A percentile compares a stretch with the other conserved stretches of the same genome.
Evolutionary conservation across 1,140 invertebrate genomes (phyloP).

Genomic region (Drosophila seguyi): DNA sequence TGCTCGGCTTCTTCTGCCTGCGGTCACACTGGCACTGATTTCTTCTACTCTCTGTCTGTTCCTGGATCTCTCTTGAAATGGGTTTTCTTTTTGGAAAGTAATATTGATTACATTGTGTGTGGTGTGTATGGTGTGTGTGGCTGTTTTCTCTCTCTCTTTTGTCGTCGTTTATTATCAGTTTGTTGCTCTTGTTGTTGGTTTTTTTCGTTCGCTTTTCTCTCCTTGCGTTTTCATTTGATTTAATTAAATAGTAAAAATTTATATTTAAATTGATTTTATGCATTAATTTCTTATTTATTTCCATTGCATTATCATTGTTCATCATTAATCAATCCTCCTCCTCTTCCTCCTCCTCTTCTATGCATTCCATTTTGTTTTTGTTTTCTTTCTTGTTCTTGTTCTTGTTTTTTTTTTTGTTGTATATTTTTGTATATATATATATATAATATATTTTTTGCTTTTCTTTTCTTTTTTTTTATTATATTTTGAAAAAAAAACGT

Average conservation of each 20-base stretch:
- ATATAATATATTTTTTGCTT: constrained; percentile 39
- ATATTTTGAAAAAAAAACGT: constrained; percentile 86
- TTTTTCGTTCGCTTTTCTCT: constrained; percentile 32
- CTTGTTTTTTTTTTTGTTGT: too few species aligned
- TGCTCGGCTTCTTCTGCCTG: constrained; percentile 2
- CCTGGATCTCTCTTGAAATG: not conserved
- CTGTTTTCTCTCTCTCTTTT: constrained; percentile 42
- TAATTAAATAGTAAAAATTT: constrained; percentile 77
- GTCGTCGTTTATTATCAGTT: constrained; percentile 49
- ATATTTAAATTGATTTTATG: constrained; percentile 83
- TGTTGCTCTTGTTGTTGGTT: constrained; percentile 63
- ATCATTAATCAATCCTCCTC: constrained; percentile 43
- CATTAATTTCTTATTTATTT: constrained; percentile 78
- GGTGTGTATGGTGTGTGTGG: too few species aligned
- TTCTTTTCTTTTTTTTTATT: constrained; percentile 52
- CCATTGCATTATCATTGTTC: constrained; percentile 59
- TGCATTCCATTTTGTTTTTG: constrained; percentile 23
- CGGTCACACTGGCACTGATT: not conserved
- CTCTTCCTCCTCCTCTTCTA: constrained; percentile 43
- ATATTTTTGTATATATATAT: constrained; percentile 45
- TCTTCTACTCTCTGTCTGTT: not conserved
- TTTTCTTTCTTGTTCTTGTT: constrained; percentile 23
- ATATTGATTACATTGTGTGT: constrained; percentile 35
- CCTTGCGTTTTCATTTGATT: constrained; percentile 56
- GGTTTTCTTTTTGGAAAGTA: constrained; percentile 3